Base-by-base conservation (phyloP, 1,140 invertebrate species). In the Heterodera carotae region DNA sequence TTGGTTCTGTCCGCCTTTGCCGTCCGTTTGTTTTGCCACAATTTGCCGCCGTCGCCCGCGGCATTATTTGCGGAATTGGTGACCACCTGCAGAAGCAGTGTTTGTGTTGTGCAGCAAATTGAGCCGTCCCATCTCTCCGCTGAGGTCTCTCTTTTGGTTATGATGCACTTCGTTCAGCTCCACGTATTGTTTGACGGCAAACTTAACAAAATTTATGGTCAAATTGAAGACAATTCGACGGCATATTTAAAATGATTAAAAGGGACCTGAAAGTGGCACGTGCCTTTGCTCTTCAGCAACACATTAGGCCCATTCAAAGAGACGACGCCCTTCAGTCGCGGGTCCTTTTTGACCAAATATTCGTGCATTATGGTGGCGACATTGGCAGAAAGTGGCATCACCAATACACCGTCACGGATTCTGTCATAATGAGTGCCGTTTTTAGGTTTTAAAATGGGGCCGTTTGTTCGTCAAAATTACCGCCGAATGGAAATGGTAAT, bases 401-500 rank as follows among this genome's bases (percentile, higher is more conserved):
- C 80, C n/a, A 87, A 73, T 7, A 76, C 84, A 31, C 85, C 84
- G 72, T 87, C 86, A 66, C 72, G 81, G 56, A 84, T 59, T 72
- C 84, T 83, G n/a, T n/a, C n/a, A n/a, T n/a, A n/a, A n/a, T n/a
- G 66, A 56, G 27, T 18, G 31, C n/a, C n/a, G n/a, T n/a, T n/a
- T n/a, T n/a, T n/a, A n/a, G n/a, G n/a, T n/a, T n/a, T n/a, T n/a
- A n/a, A n/a, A n/a, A n/a, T n/a, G n/a, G n/a, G n/a, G 27, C 27
- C 79, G n/a, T n/a, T 43, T 76, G 48, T 79, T 33, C 7, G 10
- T 15, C 27, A 39, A 31, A 76, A 85, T 56, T 56, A 83, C 62
- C 87, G 84, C 70, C 80, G 84, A 31, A 90, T 83, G 8, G 83
- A 82, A 15, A 90, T 88, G 10, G 86, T 78, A 7, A 90, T 86